A percentile compares a stretch with the other conserved stretches of the same genome.
Evolutionary conservation across 2,113 vertebrate species (phyloP).

Genomic region (Alligator sinensis): DNA sequence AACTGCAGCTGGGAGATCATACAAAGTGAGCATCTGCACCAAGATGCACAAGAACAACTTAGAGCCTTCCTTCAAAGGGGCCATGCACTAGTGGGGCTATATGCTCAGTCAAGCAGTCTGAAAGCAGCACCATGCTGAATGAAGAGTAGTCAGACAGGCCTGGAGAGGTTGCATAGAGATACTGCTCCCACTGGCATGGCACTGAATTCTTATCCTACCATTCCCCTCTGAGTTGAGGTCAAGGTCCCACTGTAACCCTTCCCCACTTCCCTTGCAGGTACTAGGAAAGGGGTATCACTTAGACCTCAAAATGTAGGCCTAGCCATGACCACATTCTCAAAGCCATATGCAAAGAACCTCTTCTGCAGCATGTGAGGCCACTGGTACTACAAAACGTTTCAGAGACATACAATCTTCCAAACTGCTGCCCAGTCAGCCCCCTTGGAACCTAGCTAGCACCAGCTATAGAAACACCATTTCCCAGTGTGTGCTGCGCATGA

Average conservation of each 20-base stretch:
- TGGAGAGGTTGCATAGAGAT: neutral
- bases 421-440: neutral
- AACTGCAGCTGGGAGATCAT: slow-evolving; percentile 82
- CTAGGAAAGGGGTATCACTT: neutral
- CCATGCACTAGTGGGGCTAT: neutral
- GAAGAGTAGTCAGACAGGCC: neutral
- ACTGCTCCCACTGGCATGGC: neutral
- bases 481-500: neutral
- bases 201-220: neutral
- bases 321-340: too few species aligned
- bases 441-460: neutral
- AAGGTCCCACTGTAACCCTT: neutral
- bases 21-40: neutral
- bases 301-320: too few species aligned
- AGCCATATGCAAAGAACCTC: too few species aligned
- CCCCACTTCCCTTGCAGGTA: too few species aligned
- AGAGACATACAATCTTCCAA: neutral
- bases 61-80: neutral
- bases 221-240: neutral
- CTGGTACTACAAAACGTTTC: neutral
- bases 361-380: neutral
- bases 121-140: neutral
- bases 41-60: too few species aligned
- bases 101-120: too few species aligned
- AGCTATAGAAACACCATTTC: neutral